These are phyloP conservation scores for Dorcus hopei DNA, from an alignment of 2,888 invertebrate species.

Conservation along the genomic window DNA sequence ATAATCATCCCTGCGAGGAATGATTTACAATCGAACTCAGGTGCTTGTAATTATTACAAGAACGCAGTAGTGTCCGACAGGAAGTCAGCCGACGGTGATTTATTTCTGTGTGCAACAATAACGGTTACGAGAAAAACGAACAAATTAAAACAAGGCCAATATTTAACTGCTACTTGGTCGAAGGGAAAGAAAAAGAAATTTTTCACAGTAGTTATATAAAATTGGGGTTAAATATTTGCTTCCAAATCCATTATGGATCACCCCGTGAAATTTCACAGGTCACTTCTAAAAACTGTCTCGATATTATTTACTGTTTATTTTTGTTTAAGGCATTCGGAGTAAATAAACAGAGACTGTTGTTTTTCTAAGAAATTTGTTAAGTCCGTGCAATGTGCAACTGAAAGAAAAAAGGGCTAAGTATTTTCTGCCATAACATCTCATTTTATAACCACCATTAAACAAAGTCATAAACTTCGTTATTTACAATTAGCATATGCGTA, in stretches of 20 bases:
- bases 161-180: neutral
- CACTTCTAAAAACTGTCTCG: conserved; percentile 1
- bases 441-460: too few relatives aligned
- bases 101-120: conserved; percentile 16
- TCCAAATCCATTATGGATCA: conserved; percentile 5
- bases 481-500: too few relatives aligned
- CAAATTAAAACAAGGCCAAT: neutral
- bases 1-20: conserved; percentile 27
- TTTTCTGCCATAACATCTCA: too few relatives aligned
- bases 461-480: too few relatives aligned
- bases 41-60: conserved; percentile 27
- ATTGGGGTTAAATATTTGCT: neutral
- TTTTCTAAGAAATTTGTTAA: too few relatives aligned
- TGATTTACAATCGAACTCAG: conserved; percentile 27
- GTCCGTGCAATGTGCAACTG: too few relatives aligned
- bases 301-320: too few relatives aligned
- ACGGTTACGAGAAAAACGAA: neutral
- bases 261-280: conserved; percentile 8
- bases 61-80: conserved; percentile 20
- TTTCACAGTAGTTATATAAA: too few relatives aligned
- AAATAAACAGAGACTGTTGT: too few relatives aligned
- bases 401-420: too few relatives aligned
- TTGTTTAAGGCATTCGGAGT: too few relatives aligned
- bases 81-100: conserved; percentile 26
- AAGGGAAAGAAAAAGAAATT: too few relatives aligned